Conservation (phyloP, 92 coral and sea anemone genomes). For the Porites lobata region DNA sequence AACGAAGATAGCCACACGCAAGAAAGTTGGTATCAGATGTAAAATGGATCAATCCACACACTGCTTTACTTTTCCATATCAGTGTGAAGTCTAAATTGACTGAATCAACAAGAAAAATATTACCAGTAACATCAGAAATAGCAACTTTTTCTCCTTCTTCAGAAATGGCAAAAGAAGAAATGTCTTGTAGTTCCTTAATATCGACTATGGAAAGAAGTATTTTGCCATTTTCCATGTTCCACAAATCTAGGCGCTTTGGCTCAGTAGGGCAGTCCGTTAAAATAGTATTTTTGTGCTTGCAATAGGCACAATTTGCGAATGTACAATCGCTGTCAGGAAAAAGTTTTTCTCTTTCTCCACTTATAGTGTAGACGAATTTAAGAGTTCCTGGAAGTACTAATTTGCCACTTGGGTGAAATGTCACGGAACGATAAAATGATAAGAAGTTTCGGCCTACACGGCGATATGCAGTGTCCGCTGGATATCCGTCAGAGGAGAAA, state of each 20-base stretch:
- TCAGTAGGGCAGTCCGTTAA: background rate
- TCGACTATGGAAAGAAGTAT: no score
- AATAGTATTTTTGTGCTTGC: background rate
- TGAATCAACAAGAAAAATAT: background rate
- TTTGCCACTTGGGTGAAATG: slow-evolving; percentile 15
- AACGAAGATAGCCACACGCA: background rate
- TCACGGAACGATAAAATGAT: slow-evolving; percentile 3
- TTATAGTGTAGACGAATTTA: background rate
- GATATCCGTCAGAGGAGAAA: background rate
- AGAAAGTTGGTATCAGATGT: no score
- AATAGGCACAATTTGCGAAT: background rate
- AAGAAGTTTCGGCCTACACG: background rate
- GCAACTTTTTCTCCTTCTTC: background rate
- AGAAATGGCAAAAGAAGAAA: background rate
- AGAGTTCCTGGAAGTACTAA: slow-evolving; percentile 20
- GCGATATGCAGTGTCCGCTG: slow-evolving; percentile 5
- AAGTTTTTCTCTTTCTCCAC: background rate
- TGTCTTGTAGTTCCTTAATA: background rate
- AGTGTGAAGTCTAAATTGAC: background rate
- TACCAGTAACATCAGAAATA: background rate
- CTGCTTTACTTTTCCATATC: background rate
- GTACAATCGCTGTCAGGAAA: background rate
- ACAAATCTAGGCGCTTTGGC: background rate
- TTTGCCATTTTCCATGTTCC: background rate
- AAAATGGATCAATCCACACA: slow-evolving; percentile 3